These are phyloP conservation scores for Dasyprocta punctata DNA, from an alignment of 2,113 vertebrate species.

Conservation along the genomic window DNA sequence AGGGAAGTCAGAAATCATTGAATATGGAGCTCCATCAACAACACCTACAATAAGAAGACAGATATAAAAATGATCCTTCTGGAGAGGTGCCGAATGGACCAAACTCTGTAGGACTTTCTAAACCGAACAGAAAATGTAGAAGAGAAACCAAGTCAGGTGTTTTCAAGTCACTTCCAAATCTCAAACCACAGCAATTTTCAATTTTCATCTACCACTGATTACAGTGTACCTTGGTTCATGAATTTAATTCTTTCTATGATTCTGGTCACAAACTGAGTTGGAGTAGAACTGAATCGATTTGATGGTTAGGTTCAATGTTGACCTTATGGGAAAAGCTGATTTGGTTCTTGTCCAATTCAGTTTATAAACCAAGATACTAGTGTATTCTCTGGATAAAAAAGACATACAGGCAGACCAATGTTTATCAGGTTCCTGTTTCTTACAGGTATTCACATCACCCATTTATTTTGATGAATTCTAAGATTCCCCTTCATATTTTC, in stretches of 20 bases:
- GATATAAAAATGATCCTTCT: not conserved
- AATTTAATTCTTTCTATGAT: not conserved
- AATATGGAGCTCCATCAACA: slow-evolving; percentile 96
- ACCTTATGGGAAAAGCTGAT: not conserved
- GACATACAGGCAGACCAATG: not conserved
- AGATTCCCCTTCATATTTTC: not conserved
- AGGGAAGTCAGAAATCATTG: slow-evolving; percentile 98
- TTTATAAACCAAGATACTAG: not conserved
- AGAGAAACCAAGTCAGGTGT: not conserved
- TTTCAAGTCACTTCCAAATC: not conserved
- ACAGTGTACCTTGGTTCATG: not conserved
- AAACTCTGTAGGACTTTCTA: fast-evolving
- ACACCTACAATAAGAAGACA: slow-evolving; percentile 86
- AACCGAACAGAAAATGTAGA: not conserved
- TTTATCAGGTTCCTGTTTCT: not conserved
- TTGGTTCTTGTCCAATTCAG: not conserved
- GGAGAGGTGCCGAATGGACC: not conserved
- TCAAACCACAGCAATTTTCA: not conserved
- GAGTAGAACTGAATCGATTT: not conserved
- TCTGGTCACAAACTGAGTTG: not conserved
- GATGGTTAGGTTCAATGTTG: not conserved
- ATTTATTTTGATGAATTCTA: not conserved
- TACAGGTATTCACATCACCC: not conserved
- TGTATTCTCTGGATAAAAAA: not conserved
- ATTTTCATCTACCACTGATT: not conserved